Evolutionary conservation across 2,797 vertebrate species (phyloP).

Genomic region (Catamblyrhynchus diadema): DNA sequence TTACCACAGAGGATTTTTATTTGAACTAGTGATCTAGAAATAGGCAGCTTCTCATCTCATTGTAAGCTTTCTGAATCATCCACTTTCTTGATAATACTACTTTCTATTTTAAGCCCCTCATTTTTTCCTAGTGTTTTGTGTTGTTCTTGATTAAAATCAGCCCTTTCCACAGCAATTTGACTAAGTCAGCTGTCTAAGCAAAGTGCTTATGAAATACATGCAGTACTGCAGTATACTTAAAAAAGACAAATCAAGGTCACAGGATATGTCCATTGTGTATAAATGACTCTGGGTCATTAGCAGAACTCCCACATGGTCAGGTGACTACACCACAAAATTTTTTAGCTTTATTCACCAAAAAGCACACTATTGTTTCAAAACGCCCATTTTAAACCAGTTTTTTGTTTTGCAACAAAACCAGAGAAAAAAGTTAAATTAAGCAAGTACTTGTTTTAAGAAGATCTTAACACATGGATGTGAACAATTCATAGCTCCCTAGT

Average conservation of each 20-base stretch:
- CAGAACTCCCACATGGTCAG: neutral
- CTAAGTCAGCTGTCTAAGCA: constrained; percentile 27
- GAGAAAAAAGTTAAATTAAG: neutral
- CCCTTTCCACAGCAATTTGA: constrained; percentile 10
- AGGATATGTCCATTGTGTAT: neutral
- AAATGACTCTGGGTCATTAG: neutral
- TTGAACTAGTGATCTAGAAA: constrained; percentile 12
- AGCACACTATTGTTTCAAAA: neutral
- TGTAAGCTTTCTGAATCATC: constrained; percentile 36
- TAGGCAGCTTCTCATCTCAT: neutral
- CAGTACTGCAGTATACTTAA: constrained; percentile 22
- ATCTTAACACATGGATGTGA: neutral
- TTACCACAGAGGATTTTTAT: neutral
- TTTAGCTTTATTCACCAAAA: neutral
- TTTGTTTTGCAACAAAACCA: neutral
- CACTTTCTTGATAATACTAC: constrained; percentile 13
- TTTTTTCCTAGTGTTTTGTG: constrained; percentile 34
- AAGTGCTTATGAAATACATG: neutral
- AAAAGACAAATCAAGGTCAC: constrained; percentile 44
- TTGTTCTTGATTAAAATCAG: constrained; percentile 56
- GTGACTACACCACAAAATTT: neutral
- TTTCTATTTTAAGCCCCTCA: constrained; percentile 46
- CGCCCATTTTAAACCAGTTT: neutral
- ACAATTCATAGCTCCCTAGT: neutral
- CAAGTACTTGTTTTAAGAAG: neutral